Base-by-base conservation (phyloP, 1,140 invertebrate species). In the Schlechtendalia chinensis region DNA sequence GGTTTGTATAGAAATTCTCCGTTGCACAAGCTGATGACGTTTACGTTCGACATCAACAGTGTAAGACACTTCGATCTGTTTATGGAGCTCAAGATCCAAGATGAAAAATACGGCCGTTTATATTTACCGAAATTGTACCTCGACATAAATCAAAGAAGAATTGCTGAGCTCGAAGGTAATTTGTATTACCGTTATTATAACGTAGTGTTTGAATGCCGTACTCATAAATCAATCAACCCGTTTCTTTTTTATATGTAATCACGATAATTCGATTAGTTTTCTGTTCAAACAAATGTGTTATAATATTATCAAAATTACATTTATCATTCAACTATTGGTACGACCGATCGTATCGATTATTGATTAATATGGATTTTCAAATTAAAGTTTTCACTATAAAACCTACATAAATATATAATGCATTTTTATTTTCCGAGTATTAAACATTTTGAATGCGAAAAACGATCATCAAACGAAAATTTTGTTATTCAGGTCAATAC, bases 61-160 rank as follows among this genome's bases (percentile, higher is more conserved):
- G 88, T 89, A 27, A 92, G 91, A 83, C 90, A 92, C 83, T 88
- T 93, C 50, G 90, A 91, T 83, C 89, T 90, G 0, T 84, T 87
- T 1, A 85, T 89, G 84, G 85, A 89, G 84, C 85, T 90, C 85
- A 83, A 86, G 45, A 86, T 86, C 61, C 86, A 88, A 77, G 85
- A 86, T 61, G 86, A 86, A 45, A 89, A 87, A 81, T 87, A 91
- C 82, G 91, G 91, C 4, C 89, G 86, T 72, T 88, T 88, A 2
- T 92, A 91, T 84, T 85, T 87, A n/a, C 91, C 91, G 0, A 89
- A 88, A 83, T 85, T 91, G 1, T 90, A 90, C 82, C 87, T 92
- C 82, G 88, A 89, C 5, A 89, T 92, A 0, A 92, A 92, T 82
- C 88, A 88, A 82, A 90, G 91, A 84, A 85, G 88, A 74, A 88